Percentiles rank a stretch among this genome's conserved stretches.
phyloP scores from a whole-genome alignment of 1,140 invertebrate genomes.

The Subanguina moxae region DNA sequence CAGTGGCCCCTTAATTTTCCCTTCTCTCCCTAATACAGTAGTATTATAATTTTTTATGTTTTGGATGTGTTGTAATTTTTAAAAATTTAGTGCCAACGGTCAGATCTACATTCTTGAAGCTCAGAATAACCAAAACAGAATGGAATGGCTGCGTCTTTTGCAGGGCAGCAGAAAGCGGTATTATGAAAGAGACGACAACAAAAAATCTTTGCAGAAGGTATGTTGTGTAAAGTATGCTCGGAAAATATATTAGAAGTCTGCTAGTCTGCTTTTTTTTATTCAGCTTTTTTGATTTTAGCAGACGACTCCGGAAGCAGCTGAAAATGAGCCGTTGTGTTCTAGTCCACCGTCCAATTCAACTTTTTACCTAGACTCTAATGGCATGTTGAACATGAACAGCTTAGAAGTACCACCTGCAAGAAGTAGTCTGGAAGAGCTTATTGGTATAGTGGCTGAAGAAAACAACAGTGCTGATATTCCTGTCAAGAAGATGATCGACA shows the following conservation, averaged over 20 bases:
- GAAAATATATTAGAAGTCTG: neutral
- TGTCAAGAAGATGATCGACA: slow-evolving; percentile 28
- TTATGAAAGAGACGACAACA: slow-evolving; percentile 15
- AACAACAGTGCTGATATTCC: slow-evolving; percentile 18
- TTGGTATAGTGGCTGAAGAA: slow-evolving; percentile 11
- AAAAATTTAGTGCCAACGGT: slow-evolving; percentile 25
- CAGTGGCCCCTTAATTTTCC: no score
- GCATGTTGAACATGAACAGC: slow-evolving; percentile 26
- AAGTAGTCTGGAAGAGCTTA: slow-evolving; percentile 6
- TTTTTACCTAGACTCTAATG: slow-evolving; percentile 33
- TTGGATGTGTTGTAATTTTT: no score
- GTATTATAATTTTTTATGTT: no score
- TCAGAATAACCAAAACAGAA: slow-evolving; percentile 20
- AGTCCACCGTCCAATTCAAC: slow-evolving; percentile 13
- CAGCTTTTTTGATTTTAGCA: slow-evolving; percentile 3
- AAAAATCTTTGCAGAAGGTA: neutral
- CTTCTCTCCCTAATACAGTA: no score
- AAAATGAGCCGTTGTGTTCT: neutral
- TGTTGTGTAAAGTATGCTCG: neutral
- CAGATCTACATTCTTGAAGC: slow-evolving; percentile 32
- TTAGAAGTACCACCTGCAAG: slow-evolving; percentile 22
- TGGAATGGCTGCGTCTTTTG: slow-evolving; percentile 28
- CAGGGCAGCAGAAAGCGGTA: slow-evolving; percentile 31
- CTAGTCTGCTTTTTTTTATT: neutral
- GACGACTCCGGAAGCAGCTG: neutral